These are phyloP conservation scores for Eupithecia dodoneata DNA, from an alignment of 2,888 invertebrate genomes.

Conservation along the genomic window DNA sequence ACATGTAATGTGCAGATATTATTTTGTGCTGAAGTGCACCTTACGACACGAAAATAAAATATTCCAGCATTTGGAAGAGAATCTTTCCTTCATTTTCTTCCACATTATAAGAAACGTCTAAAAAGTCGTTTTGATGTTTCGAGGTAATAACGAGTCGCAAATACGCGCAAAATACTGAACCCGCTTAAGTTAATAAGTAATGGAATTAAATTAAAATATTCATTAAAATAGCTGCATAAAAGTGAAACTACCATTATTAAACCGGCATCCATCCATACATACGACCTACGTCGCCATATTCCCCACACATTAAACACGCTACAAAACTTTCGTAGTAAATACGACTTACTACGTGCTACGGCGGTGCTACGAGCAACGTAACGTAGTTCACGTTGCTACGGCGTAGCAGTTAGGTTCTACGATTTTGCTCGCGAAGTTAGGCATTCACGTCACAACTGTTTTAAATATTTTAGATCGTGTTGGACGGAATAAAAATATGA, in stretches of 20 bases:
- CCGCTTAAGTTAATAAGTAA: background rate
- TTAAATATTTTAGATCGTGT: background rate
- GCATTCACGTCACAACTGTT: background rate
- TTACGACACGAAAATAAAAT: background rate
- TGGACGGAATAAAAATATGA: background rate
- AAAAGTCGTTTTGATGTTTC: background rate
- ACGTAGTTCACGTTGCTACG: slow-evolving; percentile 69
- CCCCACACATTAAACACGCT: background rate
- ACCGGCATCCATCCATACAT: background rate
- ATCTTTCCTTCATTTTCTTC: too few relatives aligned
- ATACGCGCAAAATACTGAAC: background rate
- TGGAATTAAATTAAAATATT: background rate
- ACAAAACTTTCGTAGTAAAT: slow-evolving; percentile 26
- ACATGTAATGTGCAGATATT: too few relatives aligned
- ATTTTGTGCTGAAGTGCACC: too few relatives aligned
- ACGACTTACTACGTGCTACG: slow-evolving; percentile 59
- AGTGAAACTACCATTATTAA: background rate
- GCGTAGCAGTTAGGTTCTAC: slow-evolving; percentile 49
- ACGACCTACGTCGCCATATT: background rate
- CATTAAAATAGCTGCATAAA: background rate
- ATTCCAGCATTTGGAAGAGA: background rate
- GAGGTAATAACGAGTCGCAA: background rate
- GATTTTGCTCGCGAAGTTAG: background rate
- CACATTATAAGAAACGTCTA: background rate
- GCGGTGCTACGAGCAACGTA: slow-evolving; percentile 69